Base-by-base conservation (phyloP, 2,888 invertebrate species). In the Cancer borealis region DNA sequence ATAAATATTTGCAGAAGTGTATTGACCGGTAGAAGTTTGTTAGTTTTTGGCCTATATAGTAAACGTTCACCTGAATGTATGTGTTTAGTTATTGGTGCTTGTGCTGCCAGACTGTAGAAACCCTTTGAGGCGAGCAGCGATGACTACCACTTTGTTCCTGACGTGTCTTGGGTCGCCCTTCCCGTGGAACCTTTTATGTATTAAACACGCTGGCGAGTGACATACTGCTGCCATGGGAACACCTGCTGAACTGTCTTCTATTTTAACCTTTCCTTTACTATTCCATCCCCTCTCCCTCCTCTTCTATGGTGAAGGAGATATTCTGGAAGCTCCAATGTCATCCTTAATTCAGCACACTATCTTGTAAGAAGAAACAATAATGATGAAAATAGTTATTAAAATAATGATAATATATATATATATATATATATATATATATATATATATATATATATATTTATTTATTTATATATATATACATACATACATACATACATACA, bases 401-500 rank as follows among this genome's bases (percentile, higher is more conserved):
- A 26, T 26, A 30, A 88, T 10, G 17, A 30, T 21, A 26, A 4
- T 30, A 2, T 39, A 2, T 39, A 2, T 39, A 39, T 39, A 39
- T 39, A 39, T 39, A 39, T 39, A 39, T 39, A 39, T 39, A 39
- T 39, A 39, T 39, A 39, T 39, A 39, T 39, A 39, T 39, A 39
- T 39, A 39, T 39, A 39, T 39, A 39, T 39, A 39, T 39, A 39
- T 39, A 39, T 39, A 39, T 39, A 39, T 39, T 1, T 39, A 39
- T 39, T 1, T 39, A 39, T 39, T 1, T 39, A 2, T 39, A 39
- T 39, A 39, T 39, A 39, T 39, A 39, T 26, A 89, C 45, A 89
- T 90, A 90, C 47, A 90, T 90, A 90, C 47, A 90, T 90, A 90
- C 47, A 90, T 90, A 90, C 47, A 90, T 90, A 90, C 47, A 90